phyloP scores from a whole-genome alignment of 2,113 vertebrate species.

The Zapornia atra region DNA sequence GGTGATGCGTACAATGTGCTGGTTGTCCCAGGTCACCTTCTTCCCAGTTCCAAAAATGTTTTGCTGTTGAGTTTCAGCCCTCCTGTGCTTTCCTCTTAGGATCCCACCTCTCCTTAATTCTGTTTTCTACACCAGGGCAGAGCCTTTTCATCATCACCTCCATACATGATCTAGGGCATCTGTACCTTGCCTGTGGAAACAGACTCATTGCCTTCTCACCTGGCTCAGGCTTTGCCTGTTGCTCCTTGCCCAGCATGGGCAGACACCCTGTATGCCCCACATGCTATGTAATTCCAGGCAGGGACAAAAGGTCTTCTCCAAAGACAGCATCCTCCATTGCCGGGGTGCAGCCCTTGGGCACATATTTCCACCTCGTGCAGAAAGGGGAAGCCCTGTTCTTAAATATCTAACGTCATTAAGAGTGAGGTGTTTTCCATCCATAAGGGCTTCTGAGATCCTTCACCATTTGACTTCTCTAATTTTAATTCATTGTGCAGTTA shows the following conservation, averaged over 20 bases:
- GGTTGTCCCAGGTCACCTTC: neutral
- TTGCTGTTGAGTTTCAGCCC: neutral
- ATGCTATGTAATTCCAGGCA: neutral
- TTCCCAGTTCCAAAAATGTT: neutral
- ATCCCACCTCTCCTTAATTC: neutral
- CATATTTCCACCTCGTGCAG: neutral
- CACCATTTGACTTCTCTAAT: neutral
- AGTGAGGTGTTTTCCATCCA: neutral
- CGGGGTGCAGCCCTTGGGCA: neutral
- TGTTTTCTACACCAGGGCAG: neutral
- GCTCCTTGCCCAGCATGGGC: neutral
- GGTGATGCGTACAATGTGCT: neutral
- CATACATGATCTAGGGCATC: neutral
- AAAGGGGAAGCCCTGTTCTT: neutral
- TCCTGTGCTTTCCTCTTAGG: neutral
- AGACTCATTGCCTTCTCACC: neutral
- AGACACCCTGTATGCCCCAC: neutral
- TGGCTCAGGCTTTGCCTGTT: neutral
- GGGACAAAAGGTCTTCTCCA: neutral
- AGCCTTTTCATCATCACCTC: accelerated
- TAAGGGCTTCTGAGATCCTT: neutral
- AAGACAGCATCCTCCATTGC: neutral
- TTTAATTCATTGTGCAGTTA: neutral
- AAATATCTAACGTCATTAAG: neutral
- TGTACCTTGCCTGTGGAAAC: neutral